phyloP scores from a whole-genome alignment of 2,888 invertebrate species.

The Xestobium rufovillosum region DNA sequence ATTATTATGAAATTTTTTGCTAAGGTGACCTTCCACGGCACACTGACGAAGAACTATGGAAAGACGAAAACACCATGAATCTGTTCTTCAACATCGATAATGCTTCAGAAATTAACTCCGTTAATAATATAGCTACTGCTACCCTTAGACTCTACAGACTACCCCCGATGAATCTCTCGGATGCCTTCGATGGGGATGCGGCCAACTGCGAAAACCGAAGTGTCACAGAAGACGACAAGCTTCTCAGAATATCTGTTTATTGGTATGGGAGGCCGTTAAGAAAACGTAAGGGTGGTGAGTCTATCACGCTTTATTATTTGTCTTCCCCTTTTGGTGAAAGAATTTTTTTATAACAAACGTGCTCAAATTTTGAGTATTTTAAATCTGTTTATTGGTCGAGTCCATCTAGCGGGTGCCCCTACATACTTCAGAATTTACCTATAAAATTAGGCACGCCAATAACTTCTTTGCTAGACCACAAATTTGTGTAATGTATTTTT shows the following conservation, averaged over 20 bases:
- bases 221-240: conserved; percentile 45
- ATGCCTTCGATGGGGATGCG: conserved; percentile 20
- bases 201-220: conserved; percentile 25
- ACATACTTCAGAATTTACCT: too few species aligned
- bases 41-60: conserved; percentile 50
- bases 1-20: conserved; percentile 8
- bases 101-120: conserved; percentile 39
- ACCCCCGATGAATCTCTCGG: conserved; percentile 40
- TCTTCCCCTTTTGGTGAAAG: conserved; percentile 7
- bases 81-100: conserved; percentile 49
- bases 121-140: conserved; percentile 47
- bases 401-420: too few species aligned
- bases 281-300: conserved; percentile 47
- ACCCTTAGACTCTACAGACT: conserved; percentile 48
- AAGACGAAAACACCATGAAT: conserved; percentile 48
- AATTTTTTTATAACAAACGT: neutral
- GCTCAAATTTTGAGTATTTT: too few species aligned
- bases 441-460: too few species aligned
- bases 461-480: too few species aligned
- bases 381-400: too few species aligned
- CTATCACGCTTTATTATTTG: conserved; percentile 5
- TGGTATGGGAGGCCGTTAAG: conserved; percentile 51
- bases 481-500: too few species aligned
- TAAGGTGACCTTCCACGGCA: conserved; percentile 51
- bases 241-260: conserved; percentile 51